Base-by-base conservation (phyloP, 37 sponge, comb jelly and placozoan genomes). In the Dysidea cf. avara region DNA sequence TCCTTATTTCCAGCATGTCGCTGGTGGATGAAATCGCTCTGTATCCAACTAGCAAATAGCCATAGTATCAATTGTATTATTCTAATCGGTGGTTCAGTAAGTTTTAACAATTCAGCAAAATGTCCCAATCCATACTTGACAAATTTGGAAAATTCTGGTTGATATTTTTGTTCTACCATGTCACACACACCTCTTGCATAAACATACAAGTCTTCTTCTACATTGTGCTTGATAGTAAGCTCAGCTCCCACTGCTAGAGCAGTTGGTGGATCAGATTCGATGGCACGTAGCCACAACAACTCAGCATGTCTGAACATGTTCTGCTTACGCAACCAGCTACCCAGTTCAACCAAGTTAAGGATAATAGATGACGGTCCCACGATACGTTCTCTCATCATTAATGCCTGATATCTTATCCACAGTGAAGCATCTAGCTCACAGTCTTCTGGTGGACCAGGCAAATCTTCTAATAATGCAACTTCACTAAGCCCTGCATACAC, bases 321-420 rank as follows among this genome's bases (percentile, higher is more conserved):
- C 9, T 74, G 51, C 24, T 72, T 71, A 39, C 72, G 65, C 39
- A 85, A 85, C 33, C 55, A 73, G 20, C 57, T 61, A 1, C 86
- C 86, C 37, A 79, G 55, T 7, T 75, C 74, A 24, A 85, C 72
- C 0, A 85, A 74, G 54, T n/a, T n/a, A n/a, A n/a, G n/a, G n/a
- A n/a, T n/a, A n/a, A n/a, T n/a, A n/a, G n/a, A n/a, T n/a, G n/a
- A n/a, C n/a, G n/a, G n/a, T n/a, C 92, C 92, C 83, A 92, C 83
- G 54, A 81, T 80, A 33, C 92, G 68, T 77, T 92, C 92, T 18
- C 92, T 80, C 46, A 92, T 92, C 2, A 92, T 56, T 13, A 92
- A 60, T 18, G 79, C 73, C 70, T 92, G 92, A 74, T 57, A 68
- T 21, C 62, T 70, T n/a, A n/a, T n/a, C n/a, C n/a, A 21, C 13